Conservation (phyloP, 1,140 invertebrate genomes). For the Achatina immaculata region DNA sequence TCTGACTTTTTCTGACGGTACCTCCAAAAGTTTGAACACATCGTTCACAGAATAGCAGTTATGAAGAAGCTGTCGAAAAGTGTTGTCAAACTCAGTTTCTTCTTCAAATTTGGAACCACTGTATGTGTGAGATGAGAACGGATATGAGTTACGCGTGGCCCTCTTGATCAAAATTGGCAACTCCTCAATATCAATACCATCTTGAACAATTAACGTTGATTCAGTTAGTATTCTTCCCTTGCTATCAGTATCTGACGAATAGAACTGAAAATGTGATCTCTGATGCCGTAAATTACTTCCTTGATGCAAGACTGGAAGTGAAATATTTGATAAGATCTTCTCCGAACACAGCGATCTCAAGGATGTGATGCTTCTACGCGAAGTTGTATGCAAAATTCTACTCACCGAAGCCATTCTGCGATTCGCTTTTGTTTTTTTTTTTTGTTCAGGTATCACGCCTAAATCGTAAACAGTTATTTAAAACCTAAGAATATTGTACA, state of each 20-base stretch:
- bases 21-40: constrained; percentile 69
- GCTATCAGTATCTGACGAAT: neutral
- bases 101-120: constrained; percentile 39
- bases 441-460: no score
- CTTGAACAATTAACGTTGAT: constrained; percentile 78
- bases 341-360: neutral
- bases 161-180: constrained; percentile 78
- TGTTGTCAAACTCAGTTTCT: constrained; percentile 64
- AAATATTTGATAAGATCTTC: neutral
- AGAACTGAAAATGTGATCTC: neutral
- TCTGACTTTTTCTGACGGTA: constrained; percentile 73
- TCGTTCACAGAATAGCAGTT: constrained; percentile 58
- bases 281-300: neutral
- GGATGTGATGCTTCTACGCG: neutral
- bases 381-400: constrained; percentile 14
- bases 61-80: constrained; percentile 68
- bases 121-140: constrained; percentile 38
- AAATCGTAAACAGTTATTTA: no score
- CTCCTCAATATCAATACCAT: constrained; percentile 79
- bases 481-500: no score
- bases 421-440: no score
- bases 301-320: no score
- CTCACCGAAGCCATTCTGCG: constrained; percentile 19
- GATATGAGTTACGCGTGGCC: constrained; percentile 57
- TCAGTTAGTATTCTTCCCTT: constrained; percentile 12